Base-by-base conservation (phyloP, 1,140 invertebrate species). In the Drosophila rufa region DNA sequence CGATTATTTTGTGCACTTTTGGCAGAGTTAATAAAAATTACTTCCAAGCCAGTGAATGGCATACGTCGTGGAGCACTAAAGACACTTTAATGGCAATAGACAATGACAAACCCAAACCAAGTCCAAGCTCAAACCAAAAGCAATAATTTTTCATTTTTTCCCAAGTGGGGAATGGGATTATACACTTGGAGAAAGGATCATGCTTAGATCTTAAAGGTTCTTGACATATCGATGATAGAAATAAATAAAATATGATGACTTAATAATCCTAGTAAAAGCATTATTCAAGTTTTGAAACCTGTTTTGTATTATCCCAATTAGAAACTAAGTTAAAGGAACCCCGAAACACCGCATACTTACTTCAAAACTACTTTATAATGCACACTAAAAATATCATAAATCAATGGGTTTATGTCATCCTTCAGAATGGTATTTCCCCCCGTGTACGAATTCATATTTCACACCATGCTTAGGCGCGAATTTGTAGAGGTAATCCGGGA, bases 1-100 rank as follows among this genome's bases (percentile, higher is more conserved):
- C 89, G 89, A 91, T 91, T 91, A 91, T 85, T 80, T 82, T 85
- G 80, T 91, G 89, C 89, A 91, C 73, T 89, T 91, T 91, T 80
- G 84, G 66, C 61, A 79, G 86, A 91, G 82, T 86, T 92, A 82
- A 92, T 86, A 73, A 84, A 78, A 77, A 92, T 92, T 89, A 92
- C 50, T 92, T 92, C 90, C 91, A 77, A 85, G 48, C 77, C 91
- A 92, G 47, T 92, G 91, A 92, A 74, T 67, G 79, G 79, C 90
- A 92, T 91, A 91, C 71, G 84, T 59, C 82, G 62, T 68, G 55
- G 47, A 38, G 61, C 70, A 78, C 75, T 91, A 90, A 92, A 87
- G 69, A 89, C 84, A 80, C 83, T 91, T 92, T 92, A 91, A 91
- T 92, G 82, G 74, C 64, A 47, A 43, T 60, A 75, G 62, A 90